Percentiles rank a stretch among this genome's conserved stretches.
phyloP scores from a whole-genome alignment of 2,113 vertebrate species.

The Podarcis muralis region DNA sequence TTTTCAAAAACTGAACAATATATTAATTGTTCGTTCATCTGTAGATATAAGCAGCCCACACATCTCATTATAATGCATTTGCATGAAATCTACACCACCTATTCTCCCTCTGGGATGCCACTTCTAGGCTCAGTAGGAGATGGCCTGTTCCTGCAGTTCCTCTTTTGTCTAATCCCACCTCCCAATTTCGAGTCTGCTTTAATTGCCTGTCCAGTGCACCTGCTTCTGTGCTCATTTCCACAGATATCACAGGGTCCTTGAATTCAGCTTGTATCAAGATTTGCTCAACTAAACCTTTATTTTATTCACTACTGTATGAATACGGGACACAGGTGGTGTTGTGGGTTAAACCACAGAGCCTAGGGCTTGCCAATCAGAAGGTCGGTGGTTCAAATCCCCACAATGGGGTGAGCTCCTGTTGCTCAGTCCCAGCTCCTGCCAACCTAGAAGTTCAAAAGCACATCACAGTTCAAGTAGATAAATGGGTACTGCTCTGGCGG shows the following conservation, averaged over 20 bases:
- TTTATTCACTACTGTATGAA: background rate
- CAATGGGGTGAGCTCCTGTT: no score
- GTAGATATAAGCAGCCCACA: background rate
- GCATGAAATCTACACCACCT: background rate
- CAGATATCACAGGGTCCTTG: no score
- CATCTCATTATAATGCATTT: background rate
- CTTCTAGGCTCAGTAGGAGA: background rate
- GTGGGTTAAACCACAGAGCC: no score
- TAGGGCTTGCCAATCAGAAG: no score
- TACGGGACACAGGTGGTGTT: no score
- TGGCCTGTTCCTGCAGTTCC: background rate
- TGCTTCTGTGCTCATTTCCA: background rate
- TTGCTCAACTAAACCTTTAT: background rate
- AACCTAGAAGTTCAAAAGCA: no score
- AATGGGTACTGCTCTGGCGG: no score
- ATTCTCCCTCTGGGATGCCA: background rate
- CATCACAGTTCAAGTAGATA: no score
- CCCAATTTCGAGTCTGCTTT: background rate
- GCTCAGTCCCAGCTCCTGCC: no score
- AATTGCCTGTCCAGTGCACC: background rate
- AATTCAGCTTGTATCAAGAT: background rate
- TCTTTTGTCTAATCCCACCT: background rate
- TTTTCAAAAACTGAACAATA: background rate
- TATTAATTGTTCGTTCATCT: background rate
- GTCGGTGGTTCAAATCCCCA: no score